These are phyloP conservation scores for Cepphus grylle DNA, from an alignment of 2,113 vertebrate genomes.

Conservation along the genomic window DNA sequence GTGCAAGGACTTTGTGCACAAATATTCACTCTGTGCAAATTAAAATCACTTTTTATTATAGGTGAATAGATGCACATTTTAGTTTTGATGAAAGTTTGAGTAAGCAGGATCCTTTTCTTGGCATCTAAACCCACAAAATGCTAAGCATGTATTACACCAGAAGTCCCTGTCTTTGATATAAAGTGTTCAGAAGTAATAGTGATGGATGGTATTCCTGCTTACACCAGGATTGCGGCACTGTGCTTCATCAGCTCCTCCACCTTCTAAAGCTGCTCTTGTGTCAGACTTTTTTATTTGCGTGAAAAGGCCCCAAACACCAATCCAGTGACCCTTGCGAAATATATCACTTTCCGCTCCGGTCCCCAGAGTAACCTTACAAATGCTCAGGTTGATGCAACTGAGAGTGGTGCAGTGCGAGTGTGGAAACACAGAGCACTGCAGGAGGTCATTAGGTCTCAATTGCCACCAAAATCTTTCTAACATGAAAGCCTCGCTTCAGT, in stretches of 20 bases:
- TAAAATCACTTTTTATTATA: background rate
- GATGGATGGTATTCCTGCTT: background rate
- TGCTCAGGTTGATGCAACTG: background rate
- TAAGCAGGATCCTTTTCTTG: background rate
- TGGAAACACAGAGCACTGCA: background rate
- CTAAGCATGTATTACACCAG: background rate
- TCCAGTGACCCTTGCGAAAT: background rate
- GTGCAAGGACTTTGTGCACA: background rate
- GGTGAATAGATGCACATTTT: background rate
- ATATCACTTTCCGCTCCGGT: fast-evolving
- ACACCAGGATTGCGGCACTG: background rate
- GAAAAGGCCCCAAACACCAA: background rate
- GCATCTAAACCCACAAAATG: background rate
- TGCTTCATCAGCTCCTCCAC: background rate
- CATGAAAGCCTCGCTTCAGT: background rate
- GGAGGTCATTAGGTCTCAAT: background rate
- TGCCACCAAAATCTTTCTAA: background rate
- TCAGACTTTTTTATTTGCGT: background rate
- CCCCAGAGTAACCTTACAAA: background rate
- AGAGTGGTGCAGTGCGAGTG: background rate
- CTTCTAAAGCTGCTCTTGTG: background rate
- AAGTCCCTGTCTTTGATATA: background rate
- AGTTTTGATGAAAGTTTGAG: background rate
- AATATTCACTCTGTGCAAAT: background rate
- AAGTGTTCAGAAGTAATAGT: background rate